Evolutionary conservation across 2,888 invertebrate genomes (phyloP), one percentile per base, ranked within the genome.

Genomic region (Dioctria rufipes): DNA sequence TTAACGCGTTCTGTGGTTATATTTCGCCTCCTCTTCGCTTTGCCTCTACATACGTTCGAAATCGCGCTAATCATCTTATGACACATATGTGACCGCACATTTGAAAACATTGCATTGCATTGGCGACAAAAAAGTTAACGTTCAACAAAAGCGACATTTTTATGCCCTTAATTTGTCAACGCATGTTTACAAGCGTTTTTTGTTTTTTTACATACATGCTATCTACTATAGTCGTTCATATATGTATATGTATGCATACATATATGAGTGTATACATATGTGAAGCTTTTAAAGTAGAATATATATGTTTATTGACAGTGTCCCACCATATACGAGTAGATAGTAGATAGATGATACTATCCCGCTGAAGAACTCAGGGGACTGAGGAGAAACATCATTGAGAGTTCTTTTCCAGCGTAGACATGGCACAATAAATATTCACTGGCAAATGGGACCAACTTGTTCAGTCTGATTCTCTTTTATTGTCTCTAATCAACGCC

Each of bases 401-500:
- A 11, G 39, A 65, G 37, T 65, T 9, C 39, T 51, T 40, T 63
- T 73, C 46, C 43, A 37, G 54, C 63, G 40, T 65, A 63, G 46
- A 46, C 63, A 39, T 37, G 61, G 37, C 49, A 40, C 37, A 42
- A 65, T 49, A 78, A 65, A 78, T 78, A 40, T 65, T 78, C 65
- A 65, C 39, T 78, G 43, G 51, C 49, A 43, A 43, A 78, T 51
- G 65, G 40, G 25, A 78, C 51, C 51, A 66, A 42, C 65, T 46
- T 37, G 46, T 25, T 75, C 61, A 42, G 60, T 37, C 78, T 78
- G 63, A 63, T 79, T 58, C 67, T 43, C 37, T 67, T 79, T 79
- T 67, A 79, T 79, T 79, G 79, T 69, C 78, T 81, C 69, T 81
- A 81, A 81, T 81, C 81, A 81, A 81, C 81, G 81, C 78, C 81